phyloP scores from a whole-genome alignment of 2,888 invertebrate species.

The Cryptosula pallasiana region DNA sequence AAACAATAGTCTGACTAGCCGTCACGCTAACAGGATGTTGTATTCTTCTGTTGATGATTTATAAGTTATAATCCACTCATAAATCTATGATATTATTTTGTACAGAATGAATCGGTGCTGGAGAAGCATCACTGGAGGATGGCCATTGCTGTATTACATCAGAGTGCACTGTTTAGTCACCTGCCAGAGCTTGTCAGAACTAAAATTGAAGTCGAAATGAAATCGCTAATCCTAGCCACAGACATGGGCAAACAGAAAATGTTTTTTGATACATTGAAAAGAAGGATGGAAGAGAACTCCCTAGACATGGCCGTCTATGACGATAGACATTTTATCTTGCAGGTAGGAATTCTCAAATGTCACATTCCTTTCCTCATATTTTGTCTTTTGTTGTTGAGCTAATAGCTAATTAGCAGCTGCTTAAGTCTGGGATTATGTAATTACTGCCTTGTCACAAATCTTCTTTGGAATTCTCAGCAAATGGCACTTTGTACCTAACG shows the following conservation, averaged over 20 bases:
- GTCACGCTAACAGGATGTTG: too few relatives aligned
- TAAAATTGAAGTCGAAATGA: conserved; percentile 34
- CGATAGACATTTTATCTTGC: conserved; percentile 73
- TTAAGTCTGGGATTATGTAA: too few relatives aligned
- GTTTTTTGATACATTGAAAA: conserved; percentile 68
- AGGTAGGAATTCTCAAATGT: conserved; percentile 34
- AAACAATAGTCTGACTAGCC: too few relatives aligned
- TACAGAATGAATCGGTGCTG: conserved; percentile 77
- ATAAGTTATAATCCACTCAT: too few relatives aligned
- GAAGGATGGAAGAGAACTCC: not conserved
- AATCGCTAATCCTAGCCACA: conserved; percentile 73
- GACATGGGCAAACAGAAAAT: conserved; percentile 85
- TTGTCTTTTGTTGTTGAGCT: too few relatives aligned
- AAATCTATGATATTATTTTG: conserved; percentile 22
- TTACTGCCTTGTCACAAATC: not conserved
- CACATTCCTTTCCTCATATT: too few relatives aligned
- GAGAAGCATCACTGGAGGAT: conserved; percentile 90
- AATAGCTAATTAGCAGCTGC: too few relatives aligned
- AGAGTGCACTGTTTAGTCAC: conserved; percentile 73
- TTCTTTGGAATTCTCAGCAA: conserved; percentile 1
- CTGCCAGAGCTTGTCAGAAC: conserved; percentile 53
- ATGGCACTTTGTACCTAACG: too few relatives aligned
- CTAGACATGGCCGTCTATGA: conserved; percentile 52
- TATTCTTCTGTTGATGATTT: too few relatives aligned
- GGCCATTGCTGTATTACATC: conserved; percentile 73